Percentiles rank a stretch among this genome's conserved stretches.
Evolutionary conservation across 2,888 invertebrate genomes (phyloP).

Genomic region (Hermaeophaga mercurialis): DNA sequence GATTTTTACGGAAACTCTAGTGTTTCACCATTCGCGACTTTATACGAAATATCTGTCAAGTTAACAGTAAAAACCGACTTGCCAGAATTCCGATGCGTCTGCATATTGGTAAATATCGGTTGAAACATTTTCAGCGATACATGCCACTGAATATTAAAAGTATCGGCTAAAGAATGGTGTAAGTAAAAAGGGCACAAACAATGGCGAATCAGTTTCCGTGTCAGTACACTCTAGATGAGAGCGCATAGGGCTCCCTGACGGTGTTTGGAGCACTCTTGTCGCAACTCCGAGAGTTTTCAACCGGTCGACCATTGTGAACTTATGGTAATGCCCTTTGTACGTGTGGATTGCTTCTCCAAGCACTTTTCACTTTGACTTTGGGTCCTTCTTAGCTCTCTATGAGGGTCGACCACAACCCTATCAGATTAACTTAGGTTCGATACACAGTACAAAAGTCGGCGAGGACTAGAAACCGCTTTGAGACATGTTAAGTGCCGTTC

Average conservation of each 20-base stretch:
- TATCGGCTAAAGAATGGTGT: constrained; percentile 20
- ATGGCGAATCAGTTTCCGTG: constrained; percentile 38
- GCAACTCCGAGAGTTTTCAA: constrained; percentile 46
- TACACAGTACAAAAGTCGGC: too few relatives aligned
- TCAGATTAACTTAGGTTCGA: background rate
- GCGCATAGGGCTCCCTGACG: constrained; percentile 39
- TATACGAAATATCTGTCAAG: too few relatives aligned
- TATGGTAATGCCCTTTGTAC: constrained; percentile 51
- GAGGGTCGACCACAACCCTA: constrained; percentile 6
- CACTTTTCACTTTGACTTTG: constrained; percentile 49
- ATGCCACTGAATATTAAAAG: too few relatives aligned
- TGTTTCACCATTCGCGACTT: too few relatives aligned
- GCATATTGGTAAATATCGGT: too few relatives aligned
- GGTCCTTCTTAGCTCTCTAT: constrained; percentile 29
- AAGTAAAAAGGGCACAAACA: constrained; percentile 32
- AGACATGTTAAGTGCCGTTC: too few relatives aligned
- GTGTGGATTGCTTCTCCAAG: constrained; percentile 44
- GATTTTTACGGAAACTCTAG: too few relatives aligned
- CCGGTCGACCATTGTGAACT: constrained; percentile 47
- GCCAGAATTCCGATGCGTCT: too few relatives aligned
- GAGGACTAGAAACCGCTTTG: too few relatives aligned
- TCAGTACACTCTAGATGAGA: constrained; percentile 33
- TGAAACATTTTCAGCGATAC: too few relatives aligned
- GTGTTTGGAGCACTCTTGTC: constrained; percentile 48
- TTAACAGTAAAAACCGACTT: too few relatives aligned